Conservation (phyloP, 1,140 invertebrate genomes). For the Teleogryllus occipitalis region DNA sequence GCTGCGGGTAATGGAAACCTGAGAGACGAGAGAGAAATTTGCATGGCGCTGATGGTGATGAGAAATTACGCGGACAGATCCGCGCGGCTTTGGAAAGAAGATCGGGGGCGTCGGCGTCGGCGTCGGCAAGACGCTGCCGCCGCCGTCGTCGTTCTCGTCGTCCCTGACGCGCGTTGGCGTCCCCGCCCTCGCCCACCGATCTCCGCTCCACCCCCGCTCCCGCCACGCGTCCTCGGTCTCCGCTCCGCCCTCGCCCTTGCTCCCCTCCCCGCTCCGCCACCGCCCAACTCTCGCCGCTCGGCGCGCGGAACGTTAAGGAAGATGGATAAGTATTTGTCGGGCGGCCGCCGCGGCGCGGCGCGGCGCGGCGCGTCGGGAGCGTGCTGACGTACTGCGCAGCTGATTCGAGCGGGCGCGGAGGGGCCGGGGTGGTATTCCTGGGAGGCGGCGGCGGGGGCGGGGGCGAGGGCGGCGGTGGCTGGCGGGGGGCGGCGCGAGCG, state of each 20-base stretch:
- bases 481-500: too few relatives aligned
- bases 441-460: neutral
- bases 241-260: neutral
- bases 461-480: too few relatives aligned
- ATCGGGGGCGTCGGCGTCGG: neutral
- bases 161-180: too few relatives aligned
- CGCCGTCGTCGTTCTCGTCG: too few relatives aligned
- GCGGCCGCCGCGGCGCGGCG: too few relatives aligned
- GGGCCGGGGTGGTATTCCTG: too few relatives aligned
- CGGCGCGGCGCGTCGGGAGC: neutral
- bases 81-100: neutral
- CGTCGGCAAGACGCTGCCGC: too few relatives aligned
- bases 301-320: neutral
- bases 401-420: neutral
- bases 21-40: neutral
- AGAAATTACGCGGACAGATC: constrained; percentile 3
- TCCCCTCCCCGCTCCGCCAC: neutral
- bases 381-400: neutral
- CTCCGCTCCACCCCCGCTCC: too few relatives aligned
- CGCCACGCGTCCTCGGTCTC: too few relatives aligned
- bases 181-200: too few relatives aligned
- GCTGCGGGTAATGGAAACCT: neutral
- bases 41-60: neutral
- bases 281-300: too few relatives aligned
- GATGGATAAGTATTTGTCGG: constrained; percentile 3